Base-by-base conservation (phyloP, 1,140 invertebrate genomes). In the Ephestia elutella region DNA sequence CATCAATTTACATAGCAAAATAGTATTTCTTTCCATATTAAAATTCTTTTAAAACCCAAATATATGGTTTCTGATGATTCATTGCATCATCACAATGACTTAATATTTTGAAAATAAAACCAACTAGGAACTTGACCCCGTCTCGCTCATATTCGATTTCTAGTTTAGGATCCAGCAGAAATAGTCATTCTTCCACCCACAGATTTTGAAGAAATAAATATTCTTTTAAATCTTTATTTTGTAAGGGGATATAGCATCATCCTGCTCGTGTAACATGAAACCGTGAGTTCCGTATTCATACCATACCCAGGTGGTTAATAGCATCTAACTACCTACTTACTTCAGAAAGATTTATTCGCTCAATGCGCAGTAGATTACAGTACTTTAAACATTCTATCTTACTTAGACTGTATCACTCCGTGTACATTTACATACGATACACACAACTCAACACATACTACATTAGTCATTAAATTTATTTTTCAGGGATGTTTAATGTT, bases 401-500 rank as follows among this genome's bases (percentile, higher is more conserved):
- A 11, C 30, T 32, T 32, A 32, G 30, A 32, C 30, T 32, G 11
- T 32, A 32, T 4, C 30, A 32, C 30, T 32, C 30, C 2, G 5
- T 44, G 2, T 44, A 15, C 15, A 17, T 15, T 17, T 2, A 38
- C 38, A 44, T 44, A 35, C 32, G 32, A 11, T 44, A 44, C 10
- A 71, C 56, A 68, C 59, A 32, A 63, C 49, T 63, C 30, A 59
- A 38, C 49, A 66, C 19, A 59, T 20, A 49, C 56, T 56, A 54
- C 35, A 60, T 49, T 63, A 17, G 35, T 50, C 18, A 51, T 49
- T 11, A 49, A 56, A 28, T 32, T 32, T 32, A 32, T 32, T 9
- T 58, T 67, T 48, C 57, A 25, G 30, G 30, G 9, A 32, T 32
- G 51, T 28, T 59, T 62, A 58, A 62, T 76, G 70, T 65, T 65